Percentiles rank a stretch among this genome's conserved stretches.
phyloP scores from a whole-genome alignment of 2,888 invertebrate species.

The Lithophane semibrunnea region DNA sequence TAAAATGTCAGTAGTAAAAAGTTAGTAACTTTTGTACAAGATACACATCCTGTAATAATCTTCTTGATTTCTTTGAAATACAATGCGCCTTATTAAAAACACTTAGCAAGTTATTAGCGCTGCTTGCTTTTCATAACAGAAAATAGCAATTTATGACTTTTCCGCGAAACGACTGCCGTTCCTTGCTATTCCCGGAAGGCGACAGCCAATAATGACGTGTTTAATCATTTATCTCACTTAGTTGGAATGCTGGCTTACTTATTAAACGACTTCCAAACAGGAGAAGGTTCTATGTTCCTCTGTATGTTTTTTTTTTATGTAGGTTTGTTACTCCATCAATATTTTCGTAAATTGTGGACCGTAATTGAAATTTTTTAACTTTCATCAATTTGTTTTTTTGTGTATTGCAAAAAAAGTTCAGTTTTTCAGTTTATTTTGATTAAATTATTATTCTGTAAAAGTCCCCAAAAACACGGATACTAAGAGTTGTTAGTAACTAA shows the following conservation, averaged over 20 bases:
- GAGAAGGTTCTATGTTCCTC: too few relatives aligned
- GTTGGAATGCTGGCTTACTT: not conserved
- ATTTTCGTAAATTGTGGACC: too few relatives aligned
- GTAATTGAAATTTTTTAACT: too few relatives aligned
- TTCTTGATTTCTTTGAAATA: not conserved
- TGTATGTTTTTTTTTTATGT: too few relatives aligned
- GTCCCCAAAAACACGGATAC: not conserved
- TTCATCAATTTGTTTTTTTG: too few relatives aligned
- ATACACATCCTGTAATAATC: not conserved
- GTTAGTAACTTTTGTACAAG: too few relatives aligned
- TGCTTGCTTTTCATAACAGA: constrained; percentile 9
- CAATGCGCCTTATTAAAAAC: constrained; percentile 5
- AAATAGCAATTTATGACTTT: constrained; percentile 7
- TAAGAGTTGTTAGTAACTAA: not conserved
- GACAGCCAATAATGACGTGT: not conserved
- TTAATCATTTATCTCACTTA: not conserved
- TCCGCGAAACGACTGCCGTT: not conserved
- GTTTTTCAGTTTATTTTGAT: not conserved
- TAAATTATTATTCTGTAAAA: not conserved
- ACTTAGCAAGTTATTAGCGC: not conserved
- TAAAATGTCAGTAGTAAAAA: too few relatives aligned
- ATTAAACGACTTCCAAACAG: too few relatives aligned
- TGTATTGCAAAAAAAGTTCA: too few relatives aligned
- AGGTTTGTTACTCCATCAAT: too few relatives aligned
- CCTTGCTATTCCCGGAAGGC: not conserved